Base-by-base conservation (phyloP, 1,140 invertebrate genomes). In the Gonioctena quinquepunctata region DNA sequence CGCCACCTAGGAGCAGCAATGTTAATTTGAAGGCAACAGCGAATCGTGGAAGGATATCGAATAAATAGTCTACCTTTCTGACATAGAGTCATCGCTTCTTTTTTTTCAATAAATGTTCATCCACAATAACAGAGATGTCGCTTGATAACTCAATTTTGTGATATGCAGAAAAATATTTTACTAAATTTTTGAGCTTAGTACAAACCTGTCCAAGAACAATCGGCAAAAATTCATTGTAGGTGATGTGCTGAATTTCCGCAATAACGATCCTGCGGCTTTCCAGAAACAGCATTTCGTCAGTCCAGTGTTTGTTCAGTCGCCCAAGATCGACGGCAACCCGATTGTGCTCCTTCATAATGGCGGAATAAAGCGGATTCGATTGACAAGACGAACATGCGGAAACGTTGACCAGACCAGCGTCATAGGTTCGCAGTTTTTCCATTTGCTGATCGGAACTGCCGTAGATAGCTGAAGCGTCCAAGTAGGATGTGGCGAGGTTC, bases 381-480 rank as follows among this genome's bases (percentile, higher is more conserved):
- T 82, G 79, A 74, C 86, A 91, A 64, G 86, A 83, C 54, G 87
- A 85, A 78, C 91, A 93, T 0, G 87, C 85, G 1, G 82, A 84
- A 2, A 90, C 66, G 71, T 91, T 88, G 1, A 93, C 88, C 70
- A 89, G 88, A 5, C 93, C 90, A 52, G 89, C 88, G 67, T 91
- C 90, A 81, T 94, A 96, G 0, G 92, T 90, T 28, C 94, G 83
- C 0, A 94, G 81, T 21, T 89, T 86, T 26, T 91, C 86, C 5
- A 92, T 80, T 72, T 89, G 87, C 49, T 90, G 87, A 48, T 90
- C 88, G 0, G 89, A 91, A 59, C 86, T 92, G 3, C 96, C 96
- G 80, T 97, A 97, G 42, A 97, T 84, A 13, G 91, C 90, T 0
- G 94, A 95, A 1, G 89, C 96, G 78, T 97, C 96, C 7, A 97